A percentile compares a stretch with the other conserved stretches of the same genome.
Conservation (phyloP, 2,797 vertebrate genomes). For the Lophius americanus region DNA sequence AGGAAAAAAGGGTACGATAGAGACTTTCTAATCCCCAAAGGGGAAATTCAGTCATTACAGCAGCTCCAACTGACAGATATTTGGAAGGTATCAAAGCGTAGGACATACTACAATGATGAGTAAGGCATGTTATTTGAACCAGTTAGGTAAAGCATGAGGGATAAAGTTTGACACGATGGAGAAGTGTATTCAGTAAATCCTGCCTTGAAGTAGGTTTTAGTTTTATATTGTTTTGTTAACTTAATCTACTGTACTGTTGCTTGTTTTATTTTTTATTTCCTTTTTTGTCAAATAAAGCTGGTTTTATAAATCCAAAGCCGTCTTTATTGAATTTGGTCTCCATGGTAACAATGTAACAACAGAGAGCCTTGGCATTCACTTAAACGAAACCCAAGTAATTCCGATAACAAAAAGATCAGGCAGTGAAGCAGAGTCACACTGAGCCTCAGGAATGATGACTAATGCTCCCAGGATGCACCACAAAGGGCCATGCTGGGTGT, state of each 20-base stretch:
- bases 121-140: neutral
- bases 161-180: too few relatives aligned
- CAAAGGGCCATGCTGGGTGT: conserved; percentile 34
- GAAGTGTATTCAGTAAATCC: too few relatives aligned
- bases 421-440: conserved; percentile 4
- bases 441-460: conserved; percentile 46
- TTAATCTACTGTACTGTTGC: neutral
- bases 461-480: conserved; percentile 31
- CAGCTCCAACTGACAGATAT: too few relatives aligned
- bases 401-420: conserved; percentile 13
- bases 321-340: conserved; percentile 25
- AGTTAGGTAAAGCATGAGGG: neutral
- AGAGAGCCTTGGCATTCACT: conserved; percentile 23
- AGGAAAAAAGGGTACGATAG: neutral
- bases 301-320: conserved; percentile 23
- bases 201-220: too few relatives aligned
- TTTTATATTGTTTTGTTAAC: too few relatives aligned
- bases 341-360: conserved; percentile 44
- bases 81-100: too few relatives aligned
- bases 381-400: conserved; percentile 15
- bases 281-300: neutral
- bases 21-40: too few relatives aligned
- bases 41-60: too few relatives aligned
- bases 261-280: neutral
- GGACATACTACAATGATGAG: neutral